These are phyloP conservation scores for Ephestia elutella DNA, from an alignment of 1,140 invertebrate genomes.

Conservation along the genomic window DNA sequence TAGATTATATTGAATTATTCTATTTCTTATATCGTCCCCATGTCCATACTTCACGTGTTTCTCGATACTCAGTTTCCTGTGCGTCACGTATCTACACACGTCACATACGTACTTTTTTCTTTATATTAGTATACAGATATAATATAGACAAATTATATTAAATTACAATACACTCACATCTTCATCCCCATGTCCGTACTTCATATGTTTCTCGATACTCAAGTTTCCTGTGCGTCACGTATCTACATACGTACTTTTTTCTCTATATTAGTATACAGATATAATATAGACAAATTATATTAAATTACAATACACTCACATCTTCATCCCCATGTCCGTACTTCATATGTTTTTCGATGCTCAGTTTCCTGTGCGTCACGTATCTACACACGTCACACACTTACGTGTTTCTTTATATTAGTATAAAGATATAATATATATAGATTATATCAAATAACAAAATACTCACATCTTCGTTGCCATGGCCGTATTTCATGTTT, in stretches of 20 bases:
- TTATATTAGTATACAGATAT: too few species aligned
- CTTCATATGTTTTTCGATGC: too few species aligned
- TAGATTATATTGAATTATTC: too few species aligned
- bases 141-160: too few species aligned
- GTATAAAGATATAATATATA: too few species aligned
- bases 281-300: too few species aligned
- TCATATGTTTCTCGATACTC: conserved; percentile 31
- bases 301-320: conserved; percentile 21
- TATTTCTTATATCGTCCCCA: conserved; percentile 17
- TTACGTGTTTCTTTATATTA: too few species aligned
- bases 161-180: conserved; percentile 20
- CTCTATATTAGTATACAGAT: too few species aligned
- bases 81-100: conserved; percentile 23
- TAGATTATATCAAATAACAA: too few species aligned
- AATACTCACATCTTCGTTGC: conserved; percentile 18
- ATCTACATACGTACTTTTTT: too few species aligned
- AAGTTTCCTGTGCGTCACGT: conserved; percentile 30
- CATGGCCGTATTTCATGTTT: conserved; percentile 35
- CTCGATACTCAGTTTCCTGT: conserved; percentile 31
- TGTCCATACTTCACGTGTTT: conserved; percentile 36
- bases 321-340: conserved; percentile 21
- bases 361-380: too few species aligned
- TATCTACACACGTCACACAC: conserved; percentile 33
- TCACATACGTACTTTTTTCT: too few species aligned
- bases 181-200: conserved; percentile 22